Conservation (phyloP, 2,888 invertebrate genomes). For the Elegia similella region DNA sequence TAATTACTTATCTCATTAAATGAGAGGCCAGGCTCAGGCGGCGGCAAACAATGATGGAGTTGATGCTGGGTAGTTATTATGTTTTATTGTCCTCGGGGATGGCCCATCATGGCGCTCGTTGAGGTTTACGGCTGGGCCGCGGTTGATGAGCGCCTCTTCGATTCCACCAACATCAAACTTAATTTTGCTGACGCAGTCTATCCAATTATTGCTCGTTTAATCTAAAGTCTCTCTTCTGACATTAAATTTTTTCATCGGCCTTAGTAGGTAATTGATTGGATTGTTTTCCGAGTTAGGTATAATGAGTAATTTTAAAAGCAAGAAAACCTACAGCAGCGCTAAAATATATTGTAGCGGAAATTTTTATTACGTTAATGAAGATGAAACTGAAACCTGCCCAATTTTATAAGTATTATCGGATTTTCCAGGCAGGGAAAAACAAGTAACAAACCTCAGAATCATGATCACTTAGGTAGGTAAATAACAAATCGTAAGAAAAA, state of each 20-base stretch:
- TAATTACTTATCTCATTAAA: slow-evolving; percentile 4
- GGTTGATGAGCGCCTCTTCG: background rate
- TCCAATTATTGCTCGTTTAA: background rate
- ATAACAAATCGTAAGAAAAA: no score
- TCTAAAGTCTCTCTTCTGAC: background rate
- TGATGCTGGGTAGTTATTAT: slow-evolving; percentile 4
- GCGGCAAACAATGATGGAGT: background rate
- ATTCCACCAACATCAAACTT: slow-evolving; percentile 10
- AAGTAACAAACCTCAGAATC: no score
- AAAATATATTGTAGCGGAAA: background rate
- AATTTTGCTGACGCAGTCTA: background rate
- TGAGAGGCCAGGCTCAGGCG: background rate
- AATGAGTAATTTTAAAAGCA: background rate
- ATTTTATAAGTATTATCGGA: no score
- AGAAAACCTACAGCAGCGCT: background rate
- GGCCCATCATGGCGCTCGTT: slow-evolving; percentile 2
- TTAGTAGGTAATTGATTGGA: background rate
- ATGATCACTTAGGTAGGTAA: no score
- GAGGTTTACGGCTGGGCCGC: background rate
- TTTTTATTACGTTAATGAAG: no score
- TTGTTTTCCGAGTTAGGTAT: background rate
- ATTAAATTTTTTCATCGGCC: background rate
- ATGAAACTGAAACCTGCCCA: background rate
- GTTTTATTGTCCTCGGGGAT: background rate
- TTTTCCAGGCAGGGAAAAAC: no score